Percentiles rank a stretch among this genome's conserved stretches.
Evolutionary conservation across 2,888 invertebrate genomes (phyloP).

Genomic region (Scaptomyza reducta): DNA sequence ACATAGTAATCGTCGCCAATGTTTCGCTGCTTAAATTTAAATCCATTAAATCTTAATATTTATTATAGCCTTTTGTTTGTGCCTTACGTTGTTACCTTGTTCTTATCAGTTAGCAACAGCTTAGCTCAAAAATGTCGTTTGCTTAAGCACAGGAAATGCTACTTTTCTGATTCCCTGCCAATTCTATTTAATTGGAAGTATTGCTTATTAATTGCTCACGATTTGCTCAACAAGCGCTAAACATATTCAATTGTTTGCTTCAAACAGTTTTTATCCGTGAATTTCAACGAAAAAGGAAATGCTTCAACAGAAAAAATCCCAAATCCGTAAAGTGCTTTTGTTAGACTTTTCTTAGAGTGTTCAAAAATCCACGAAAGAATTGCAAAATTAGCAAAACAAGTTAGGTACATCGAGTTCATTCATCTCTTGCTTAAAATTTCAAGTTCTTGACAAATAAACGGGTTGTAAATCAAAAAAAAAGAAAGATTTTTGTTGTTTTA

Average conservation of each 20-base stretch:
- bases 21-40: constrained; percentile 13
- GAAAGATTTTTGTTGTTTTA: background rate
- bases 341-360: background rate
- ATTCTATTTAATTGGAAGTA: constrained; percentile 14
- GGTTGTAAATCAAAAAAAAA: constrained; percentile 16
- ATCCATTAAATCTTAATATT: constrained; percentile 25
- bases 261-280: constrained; percentile 9
- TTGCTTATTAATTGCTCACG: constrained; percentile 30
- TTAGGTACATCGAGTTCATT: constrained; percentile 17
- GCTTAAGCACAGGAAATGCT: background rate
- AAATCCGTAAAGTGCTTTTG: background rate
- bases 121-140: constrained; percentile 26
- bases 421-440: constrained; percentile 32
- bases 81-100: background rate
- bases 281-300: constrained; percentile 51
- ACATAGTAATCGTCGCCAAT: constrained; percentile 22
- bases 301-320: constrained; percentile 24
- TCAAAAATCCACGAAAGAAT: background rate
- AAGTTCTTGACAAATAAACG: constrained; percentile 25
- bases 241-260: constrained; percentile 29
- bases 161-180: constrained; percentile 11
- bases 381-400: background rate
- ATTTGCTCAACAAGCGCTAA: constrained; percentile 14
- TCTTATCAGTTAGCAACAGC: constrained; percentile 14
- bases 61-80: constrained; percentile 4